Conservation (phyloP, 2,797 vertebrate species). For the Echeneis naucrates region DNA sequence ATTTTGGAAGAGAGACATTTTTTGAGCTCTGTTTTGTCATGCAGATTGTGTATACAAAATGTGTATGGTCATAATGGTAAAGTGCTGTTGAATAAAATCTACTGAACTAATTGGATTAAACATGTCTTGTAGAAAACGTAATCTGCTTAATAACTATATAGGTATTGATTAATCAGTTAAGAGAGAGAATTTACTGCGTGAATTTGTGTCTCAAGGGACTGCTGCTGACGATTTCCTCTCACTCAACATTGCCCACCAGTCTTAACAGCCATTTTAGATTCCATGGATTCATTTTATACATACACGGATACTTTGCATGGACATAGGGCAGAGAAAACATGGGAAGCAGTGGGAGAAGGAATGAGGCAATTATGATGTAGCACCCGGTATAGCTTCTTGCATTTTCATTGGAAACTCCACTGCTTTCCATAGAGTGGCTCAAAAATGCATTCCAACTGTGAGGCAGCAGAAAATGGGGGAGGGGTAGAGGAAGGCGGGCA, state of each 20-base stretch:
- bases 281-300: slow-evolving; percentile 50
- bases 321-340: slow-evolving; percentile 15
- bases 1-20: background rate
- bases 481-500: slow-evolving; percentile 71
- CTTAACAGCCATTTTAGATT: slow-evolving; percentile 82
- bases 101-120: slow-evolving; percentile 5
- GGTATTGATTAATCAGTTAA: slow-evolving; percentile 20
- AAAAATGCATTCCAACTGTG: slow-evolving; percentile 67
- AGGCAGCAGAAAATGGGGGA: slow-evolving; percentile 79
- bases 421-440: slow-evolving; percentile 59
- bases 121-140: slow-evolving; percentile 5
- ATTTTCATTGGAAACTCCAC: slow-evolving; percentile 72
- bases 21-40: background rate
- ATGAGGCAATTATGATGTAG: slow-evolving; percentile 22
- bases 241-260: slow-evolving; percentile 60
- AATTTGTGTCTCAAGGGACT: slow-evolving; percentile 48
- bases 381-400: slow-evolving; percentile 41
- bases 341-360: slow-evolving; percentile 11
- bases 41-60: slow-evolving; percentile 1
- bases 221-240: slow-evolving; percentile 43
- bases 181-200: slow-evolving; percentile 44
- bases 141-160: slow-evolving; percentile 3
- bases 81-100: background rate
- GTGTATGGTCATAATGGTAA: slow-evolving; percentile 1
- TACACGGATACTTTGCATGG: slow-evolving; percentile 33